Percentiles rank a stretch among this genome's conserved stretches.
phyloP scores from a whole-genome alignment of 2,113 vertebrate genomes.

The Carlito syrichta region DNA sequence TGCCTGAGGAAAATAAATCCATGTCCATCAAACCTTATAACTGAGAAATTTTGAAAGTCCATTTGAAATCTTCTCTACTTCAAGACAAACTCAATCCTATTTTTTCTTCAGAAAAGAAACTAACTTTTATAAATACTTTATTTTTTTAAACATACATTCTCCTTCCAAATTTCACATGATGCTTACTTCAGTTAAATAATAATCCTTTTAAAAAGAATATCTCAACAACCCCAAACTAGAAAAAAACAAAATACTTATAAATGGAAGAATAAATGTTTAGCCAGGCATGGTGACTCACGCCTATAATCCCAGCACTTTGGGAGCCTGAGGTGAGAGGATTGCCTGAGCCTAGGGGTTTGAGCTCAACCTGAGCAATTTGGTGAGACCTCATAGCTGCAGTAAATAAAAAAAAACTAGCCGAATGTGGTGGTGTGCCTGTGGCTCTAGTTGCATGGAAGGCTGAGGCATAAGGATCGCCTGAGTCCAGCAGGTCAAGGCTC shows the following conservation, averaged over 20 bases:
- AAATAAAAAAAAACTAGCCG: too few relatives aligned
- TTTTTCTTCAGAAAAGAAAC: conserved; percentile 7
- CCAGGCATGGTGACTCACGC: too few relatives aligned
- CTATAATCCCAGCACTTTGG: too few relatives aligned
- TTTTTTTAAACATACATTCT: neutral
- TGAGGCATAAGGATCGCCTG: too few relatives aligned
- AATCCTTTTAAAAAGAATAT: neutral
- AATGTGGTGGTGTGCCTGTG: too few relatives aligned
- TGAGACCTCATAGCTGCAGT: too few relatives aligned
- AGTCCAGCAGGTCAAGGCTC: too few relatives aligned
- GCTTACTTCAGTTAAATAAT: neutral
- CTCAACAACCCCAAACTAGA: neutral
- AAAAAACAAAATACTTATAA: neutral
- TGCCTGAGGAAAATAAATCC: neutral
- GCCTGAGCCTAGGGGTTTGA: too few relatives aligned
- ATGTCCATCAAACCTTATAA: neutral
- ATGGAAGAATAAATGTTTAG: neutral
- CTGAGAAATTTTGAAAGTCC: neutral
- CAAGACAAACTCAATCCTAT: neutral
- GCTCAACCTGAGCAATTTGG: too few relatives aligned
- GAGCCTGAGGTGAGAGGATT: too few relatives aligned
- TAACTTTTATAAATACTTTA: neutral
- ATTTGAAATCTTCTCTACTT: neutral
- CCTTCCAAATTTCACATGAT: neutral
- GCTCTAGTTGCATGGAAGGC: too few relatives aligned